A percentile compares a stretch with the other conserved stretches of the same genome.
These are phyloP conservation scores for Paramormyrops hopkinsi DNA, from an alignment of 2,797 vertebrate species.

Conservation along the genomic window DNA sequence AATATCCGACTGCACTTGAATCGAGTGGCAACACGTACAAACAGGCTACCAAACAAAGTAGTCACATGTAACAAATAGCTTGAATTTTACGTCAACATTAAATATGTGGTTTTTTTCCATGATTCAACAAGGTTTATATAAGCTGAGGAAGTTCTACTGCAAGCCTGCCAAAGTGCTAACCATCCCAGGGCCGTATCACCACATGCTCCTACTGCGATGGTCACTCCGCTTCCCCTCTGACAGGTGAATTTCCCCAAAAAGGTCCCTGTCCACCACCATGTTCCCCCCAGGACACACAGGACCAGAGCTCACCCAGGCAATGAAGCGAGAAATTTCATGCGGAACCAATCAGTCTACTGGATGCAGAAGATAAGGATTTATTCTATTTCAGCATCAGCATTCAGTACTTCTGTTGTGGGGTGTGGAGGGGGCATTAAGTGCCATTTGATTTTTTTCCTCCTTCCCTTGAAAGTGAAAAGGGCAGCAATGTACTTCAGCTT, in stretches of 20 bases:
- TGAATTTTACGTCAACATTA: not conserved
- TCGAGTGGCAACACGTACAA: not conserved
- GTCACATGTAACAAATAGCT: not conserved
- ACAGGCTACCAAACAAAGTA: not conserved
- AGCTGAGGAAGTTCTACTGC: not conserved
- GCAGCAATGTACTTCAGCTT: conserved; percentile 27
- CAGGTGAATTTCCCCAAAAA: not conserved
- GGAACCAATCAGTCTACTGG: not conserved
- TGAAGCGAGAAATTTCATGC: not conserved
- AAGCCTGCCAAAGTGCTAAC: not conserved
- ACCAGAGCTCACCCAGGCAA: not conserved
- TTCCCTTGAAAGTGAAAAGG: not conserved
- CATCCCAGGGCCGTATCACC: not conserved
- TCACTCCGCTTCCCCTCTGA: not conserved
- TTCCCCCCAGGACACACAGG: not conserved
- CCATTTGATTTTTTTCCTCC: not conserved
- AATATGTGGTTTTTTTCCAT: not conserved
- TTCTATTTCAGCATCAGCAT: not conserved
- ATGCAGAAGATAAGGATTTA: not conserved
- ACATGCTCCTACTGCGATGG: not conserved
- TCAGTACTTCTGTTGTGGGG: not conserved
- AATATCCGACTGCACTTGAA: conserved; percentile 30
- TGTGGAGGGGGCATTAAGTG: not conserved
- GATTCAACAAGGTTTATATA: not conserved
- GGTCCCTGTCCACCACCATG: not conserved